A percentile compares a stretch with the other conserved stretches of the same genome.
phyloP scores from a whole-genome alignment of 2,113 vertebrate genomes.

The Myxocyprinus asiaticus region DNA sequence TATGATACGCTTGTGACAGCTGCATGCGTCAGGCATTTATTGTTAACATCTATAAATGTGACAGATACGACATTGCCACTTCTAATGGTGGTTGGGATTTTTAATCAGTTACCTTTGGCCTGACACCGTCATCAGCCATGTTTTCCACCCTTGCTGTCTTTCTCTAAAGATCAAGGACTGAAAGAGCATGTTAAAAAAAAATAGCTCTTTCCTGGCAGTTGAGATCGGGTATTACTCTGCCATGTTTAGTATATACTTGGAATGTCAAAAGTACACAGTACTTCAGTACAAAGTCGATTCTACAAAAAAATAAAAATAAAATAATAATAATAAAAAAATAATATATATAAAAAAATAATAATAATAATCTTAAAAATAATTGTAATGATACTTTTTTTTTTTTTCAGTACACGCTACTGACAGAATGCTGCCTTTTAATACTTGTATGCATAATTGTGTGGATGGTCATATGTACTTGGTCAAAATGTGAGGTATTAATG shows the following conservation, averaged over 20 bases:
- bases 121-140: conserved; percentile 29
- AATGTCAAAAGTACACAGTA: neutral
- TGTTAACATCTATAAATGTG: conserved; percentile 54
- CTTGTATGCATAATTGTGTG: too few relatives aligned
- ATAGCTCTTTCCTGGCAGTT: neutral
- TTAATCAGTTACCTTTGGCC: conserved; percentile 50
- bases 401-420: too few relatives aligned
- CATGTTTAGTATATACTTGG: conserved; percentile 17
- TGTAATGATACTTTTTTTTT: too few relatives aligned
- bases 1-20: conserved; percentile 9
- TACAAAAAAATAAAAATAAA: too few relatives aligned
- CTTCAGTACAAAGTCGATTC: too few relatives aligned
- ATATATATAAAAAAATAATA: too few relatives aligned
- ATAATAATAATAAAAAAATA: too few relatives aligned
- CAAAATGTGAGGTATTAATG: too few relatives aligned
- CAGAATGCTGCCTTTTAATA: too few relatives aligned
- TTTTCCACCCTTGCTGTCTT: conserved; percentile 30
- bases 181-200: conserved; percentile 44
- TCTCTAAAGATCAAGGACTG: conserved; percentile 39
- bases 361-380: too few relatives aligned
- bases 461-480: too few relatives aligned
- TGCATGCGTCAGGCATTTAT: conserved; percentile 16
- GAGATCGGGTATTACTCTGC: neutral
- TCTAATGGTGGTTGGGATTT: neutral
- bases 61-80: neutral